phyloP scores from a whole-genome alignment of 2,113 vertebrate genomes.

The Hepsetus odoe region DNA sequence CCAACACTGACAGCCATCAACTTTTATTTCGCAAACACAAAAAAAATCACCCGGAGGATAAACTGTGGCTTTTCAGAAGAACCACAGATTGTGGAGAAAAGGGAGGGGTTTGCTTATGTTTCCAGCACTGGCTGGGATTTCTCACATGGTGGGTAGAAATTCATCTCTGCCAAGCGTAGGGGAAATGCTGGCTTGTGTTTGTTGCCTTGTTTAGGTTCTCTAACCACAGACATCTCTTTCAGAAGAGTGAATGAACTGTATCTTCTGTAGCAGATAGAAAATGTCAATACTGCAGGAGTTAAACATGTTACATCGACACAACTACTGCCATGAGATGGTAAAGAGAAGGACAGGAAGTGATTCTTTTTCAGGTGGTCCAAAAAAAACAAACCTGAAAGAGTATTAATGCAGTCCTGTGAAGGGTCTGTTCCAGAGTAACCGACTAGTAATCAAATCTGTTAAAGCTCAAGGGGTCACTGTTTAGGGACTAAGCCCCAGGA shows the following conservation, averaged over 20 bases:
- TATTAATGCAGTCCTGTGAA: too few species aligned
- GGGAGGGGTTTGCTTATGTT: conserved; percentile 8
- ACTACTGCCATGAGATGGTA: not conserved
- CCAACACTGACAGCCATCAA: conserved; percentile 12
- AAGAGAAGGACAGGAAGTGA: not conserved
- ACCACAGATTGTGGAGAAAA: not conserved
- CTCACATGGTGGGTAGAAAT: conserved; percentile 58
- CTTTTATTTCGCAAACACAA: conserved; percentile 36
- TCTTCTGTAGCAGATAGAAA: not conserved
- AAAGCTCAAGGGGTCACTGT: too few species aligned
- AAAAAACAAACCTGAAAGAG: too few species aligned
- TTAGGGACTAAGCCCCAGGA: too few species aligned
- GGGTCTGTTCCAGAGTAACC: too few species aligned
- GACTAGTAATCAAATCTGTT: too few species aligned
- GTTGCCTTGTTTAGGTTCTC: conserved; percentile 42
- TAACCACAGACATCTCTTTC: conserved; percentile 57
- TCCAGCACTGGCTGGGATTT: conserved; percentile 39
- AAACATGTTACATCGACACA: not conserved
- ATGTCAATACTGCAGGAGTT: not conserved
- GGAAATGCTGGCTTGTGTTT: conserved; percentile 66
- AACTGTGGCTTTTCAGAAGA: conserved; percentile 39
- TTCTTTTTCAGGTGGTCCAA: too few species aligned
- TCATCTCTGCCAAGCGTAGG: conserved; percentile 60
- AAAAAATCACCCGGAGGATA: conserved; percentile 23
- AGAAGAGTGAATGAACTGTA: conserved; percentile 2